Evolutionary conservation across 2,797 vertebrate genomes (phyloP).

Genomic region (Crypturellus tataupa): DNA sequence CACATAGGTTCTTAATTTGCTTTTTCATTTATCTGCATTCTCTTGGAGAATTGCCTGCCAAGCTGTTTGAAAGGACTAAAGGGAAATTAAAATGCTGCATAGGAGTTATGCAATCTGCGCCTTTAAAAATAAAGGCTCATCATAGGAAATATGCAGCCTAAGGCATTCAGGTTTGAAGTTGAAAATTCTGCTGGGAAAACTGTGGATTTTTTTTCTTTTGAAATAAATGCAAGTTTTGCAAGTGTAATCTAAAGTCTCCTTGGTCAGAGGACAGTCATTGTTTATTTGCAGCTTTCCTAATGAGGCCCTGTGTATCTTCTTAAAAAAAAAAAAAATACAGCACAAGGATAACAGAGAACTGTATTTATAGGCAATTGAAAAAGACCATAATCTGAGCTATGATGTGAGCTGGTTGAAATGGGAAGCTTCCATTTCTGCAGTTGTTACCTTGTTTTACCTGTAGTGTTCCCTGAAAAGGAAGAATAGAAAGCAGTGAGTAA

Average conservation of each 20-base stretch:
- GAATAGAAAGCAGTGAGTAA: background rate
- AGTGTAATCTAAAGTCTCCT: background rate
- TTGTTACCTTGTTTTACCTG: background rate
- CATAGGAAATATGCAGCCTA: background rate
- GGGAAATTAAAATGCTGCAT: conserved; percentile 73
- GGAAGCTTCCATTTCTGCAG: background rate
- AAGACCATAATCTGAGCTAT: background rate
- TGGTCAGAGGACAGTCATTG: background rate
- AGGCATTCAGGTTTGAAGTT: conserved; percentile 50
- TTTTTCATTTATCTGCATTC: conserved; percentile 73
- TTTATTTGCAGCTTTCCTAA: background rate
- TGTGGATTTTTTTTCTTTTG: background rate
- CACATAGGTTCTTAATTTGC: conserved; percentile 67
- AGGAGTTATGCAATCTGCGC: conserved; percentile 59
- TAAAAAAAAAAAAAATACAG: background rate
- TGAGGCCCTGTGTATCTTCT: background rate
- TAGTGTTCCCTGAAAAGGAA: conserved; percentile 10
- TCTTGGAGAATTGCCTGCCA: conserved; percentile 71
- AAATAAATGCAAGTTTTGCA: conserved; percentile 7
- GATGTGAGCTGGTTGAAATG: background rate
- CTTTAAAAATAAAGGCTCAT: conserved; percentile 57
- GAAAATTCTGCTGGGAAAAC: background rate
- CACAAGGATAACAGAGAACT: background rate
- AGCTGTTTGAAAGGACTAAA: conserved; percentile 61
- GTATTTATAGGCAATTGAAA: conserved; percentile 13